These are phyloP conservation scores for Penaeus indicus DNA, from an alignment of 1,140 invertebrate genomes.

Conservation along the genomic window DNA sequence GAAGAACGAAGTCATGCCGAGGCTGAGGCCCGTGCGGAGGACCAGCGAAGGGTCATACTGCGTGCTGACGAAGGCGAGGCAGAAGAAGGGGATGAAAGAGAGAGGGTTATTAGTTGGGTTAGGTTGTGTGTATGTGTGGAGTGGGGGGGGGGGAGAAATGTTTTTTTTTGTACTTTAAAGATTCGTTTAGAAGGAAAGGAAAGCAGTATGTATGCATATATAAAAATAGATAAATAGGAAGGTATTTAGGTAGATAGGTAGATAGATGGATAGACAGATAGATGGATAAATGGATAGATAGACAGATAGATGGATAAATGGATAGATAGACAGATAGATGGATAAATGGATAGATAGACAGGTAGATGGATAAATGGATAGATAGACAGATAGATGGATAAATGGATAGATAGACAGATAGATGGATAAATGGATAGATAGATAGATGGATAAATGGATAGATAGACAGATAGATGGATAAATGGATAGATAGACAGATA, in stretches of 20 bases:
- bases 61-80: constrained; percentile 68
- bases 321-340: constrained; percentile 28
- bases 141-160: too few relatives aligned
- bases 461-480: neutral
- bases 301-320: neutral
- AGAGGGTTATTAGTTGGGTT: neutral
- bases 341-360: neutral
- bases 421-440: constrained; percentile 38
- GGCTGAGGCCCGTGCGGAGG: too few relatives aligned
- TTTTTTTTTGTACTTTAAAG: neutral
- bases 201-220: neutral
- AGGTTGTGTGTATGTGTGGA: too few relatives aligned
- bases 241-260: too few relatives aligned
- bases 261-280: too few relatives aligned
- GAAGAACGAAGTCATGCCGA: constrained; percentile 75
- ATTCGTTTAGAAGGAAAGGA: neutral
- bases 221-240: neutral
- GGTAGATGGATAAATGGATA: neutral
- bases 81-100: constrained; percentile 34
- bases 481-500: too few relatives aligned
- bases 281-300: too few relatives aligned
- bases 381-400: constrained; percentile 28
- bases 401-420: constrained; percentile 36
- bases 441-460: constrained; percentile 5
- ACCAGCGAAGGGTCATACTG: too few relatives aligned